Conservation (phyloP, 1,140 invertebrate species). For the Dendroctonus ponderosae region DNA sequence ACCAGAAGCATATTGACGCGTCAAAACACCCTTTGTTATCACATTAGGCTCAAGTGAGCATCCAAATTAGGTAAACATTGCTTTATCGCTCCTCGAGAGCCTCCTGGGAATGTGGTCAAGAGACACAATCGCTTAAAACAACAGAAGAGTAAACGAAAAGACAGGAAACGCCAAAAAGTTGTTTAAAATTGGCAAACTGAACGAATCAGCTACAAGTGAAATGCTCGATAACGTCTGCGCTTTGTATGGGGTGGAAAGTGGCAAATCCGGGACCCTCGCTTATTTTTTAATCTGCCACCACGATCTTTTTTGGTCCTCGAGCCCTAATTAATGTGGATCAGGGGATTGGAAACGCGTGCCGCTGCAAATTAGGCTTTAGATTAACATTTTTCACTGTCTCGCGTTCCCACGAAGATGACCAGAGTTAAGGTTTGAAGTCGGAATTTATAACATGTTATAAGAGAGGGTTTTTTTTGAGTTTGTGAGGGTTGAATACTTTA, state of each 20-base stretch:
- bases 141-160: neutral
- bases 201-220: neutral
- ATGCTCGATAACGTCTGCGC: conserved; percentile 9
- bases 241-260: conserved; percentile 15
- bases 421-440: neutral
- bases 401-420: conserved; percentile 30
- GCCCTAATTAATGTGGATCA: conserved; percentile 31
- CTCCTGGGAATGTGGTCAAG: conserved; percentile 16
- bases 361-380: conserved; percentile 27
- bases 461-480: no score
- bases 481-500: no score
- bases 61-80: conserved; percentile 40
- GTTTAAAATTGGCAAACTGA: neutral
- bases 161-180: neutral
- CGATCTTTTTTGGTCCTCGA: conserved; percentile 29
- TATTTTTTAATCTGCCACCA: conserved; percentile 28
- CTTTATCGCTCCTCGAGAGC: conserved; percentile 1
- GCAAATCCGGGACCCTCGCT: conserved; percentile 9
- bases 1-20: conserved; percentile 38
- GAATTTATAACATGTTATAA: no score
- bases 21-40: conserved; percentile 42
- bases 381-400: conserved; percentile 23
- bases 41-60: conserved; percentile 40
- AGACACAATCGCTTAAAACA: neutral
- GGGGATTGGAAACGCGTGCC: conserved; percentile 31